Conservation (phyloP, 1,140 invertebrate species). For the Papilio xuthus region DNA sequence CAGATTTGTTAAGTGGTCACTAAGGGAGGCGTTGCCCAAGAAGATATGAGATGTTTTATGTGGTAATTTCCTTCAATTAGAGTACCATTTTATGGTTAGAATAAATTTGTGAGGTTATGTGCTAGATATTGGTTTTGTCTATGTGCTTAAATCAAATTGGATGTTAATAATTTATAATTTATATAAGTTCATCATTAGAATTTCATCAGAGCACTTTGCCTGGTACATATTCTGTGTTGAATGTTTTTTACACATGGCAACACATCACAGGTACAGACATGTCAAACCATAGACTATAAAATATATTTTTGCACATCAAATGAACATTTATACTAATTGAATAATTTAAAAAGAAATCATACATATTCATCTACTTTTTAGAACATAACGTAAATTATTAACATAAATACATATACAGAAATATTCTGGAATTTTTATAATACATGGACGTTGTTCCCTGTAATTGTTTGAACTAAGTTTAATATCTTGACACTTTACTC, state of each 20-base stretch:
- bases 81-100: neutral
- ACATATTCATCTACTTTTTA: neutral
- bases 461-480: neutral
- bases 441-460: neutral
- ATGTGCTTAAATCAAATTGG: neutral
- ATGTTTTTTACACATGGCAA: conserved; percentile 36
- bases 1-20: neutral
- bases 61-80: neutral
- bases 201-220: conserved; percentile 63
- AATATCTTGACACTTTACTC: conserved; percentile 29
- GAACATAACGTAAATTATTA: too few relatives aligned
- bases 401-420: neutral
- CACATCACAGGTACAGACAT: conserved; percentile 3
- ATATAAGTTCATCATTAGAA: conserved; percentile 60
- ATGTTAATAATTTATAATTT: conserved; percentile 23
- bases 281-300: neutral
- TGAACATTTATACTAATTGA: neutral
- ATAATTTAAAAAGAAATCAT: neutral
- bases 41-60: neutral
- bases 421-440: neutral
- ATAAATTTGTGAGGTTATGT: neutral
- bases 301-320: neutral
- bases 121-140: conserved; percentile 33
- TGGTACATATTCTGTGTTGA: conserved; percentile 36
- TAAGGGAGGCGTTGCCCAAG: too few relatives aligned